phyloP scores from a whole-genome alignment of 2,888 invertebrate species.

The Eubasilissa splendida region DNA sequence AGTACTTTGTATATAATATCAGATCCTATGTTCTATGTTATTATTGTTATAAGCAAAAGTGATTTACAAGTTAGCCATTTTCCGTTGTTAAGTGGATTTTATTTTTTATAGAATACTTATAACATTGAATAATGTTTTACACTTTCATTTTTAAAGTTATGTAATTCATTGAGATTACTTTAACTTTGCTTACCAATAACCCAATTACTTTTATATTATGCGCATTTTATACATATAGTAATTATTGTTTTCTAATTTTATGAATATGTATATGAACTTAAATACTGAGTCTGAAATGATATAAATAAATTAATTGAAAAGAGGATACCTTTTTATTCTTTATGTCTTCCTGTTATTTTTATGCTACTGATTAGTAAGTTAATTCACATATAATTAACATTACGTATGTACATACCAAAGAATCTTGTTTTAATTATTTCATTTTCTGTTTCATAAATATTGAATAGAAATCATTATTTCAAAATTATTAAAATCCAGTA shows the following conservation, averaged over 20 bases:
- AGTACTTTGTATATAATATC: conserved; percentile 51
- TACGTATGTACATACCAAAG: too few species aligned
- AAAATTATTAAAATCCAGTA: too few species aligned
- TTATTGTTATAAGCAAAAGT: conserved; percentile 51
- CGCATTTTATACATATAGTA: conserved; percentile 44
- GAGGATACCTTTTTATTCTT: conserved; percentile 9
- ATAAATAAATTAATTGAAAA: conserved; percentile 43
- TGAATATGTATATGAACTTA: conserved; percentile 47
- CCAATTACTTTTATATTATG: conserved; percentile 34
- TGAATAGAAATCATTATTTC: too few species aligned
- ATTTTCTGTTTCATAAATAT: too few species aligned
- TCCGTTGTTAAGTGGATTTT: conserved; percentile 46
- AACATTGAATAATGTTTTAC: conserved; percentile 23
- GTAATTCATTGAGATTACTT: conserved; percentile 29
- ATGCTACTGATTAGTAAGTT: too few species aligned
- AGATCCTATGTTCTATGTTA: conserved; percentile 49
- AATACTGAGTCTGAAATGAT: conserved; percentile 46
- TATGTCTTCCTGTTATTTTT: background rate
- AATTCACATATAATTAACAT: too few species aligned
- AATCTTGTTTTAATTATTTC: too few species aligned
- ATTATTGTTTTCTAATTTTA: conserved; percentile 50
- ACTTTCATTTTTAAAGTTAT: conserved; percentile 36
- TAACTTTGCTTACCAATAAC: conserved; percentile 53
- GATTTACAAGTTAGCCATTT: conserved; percentile 55
- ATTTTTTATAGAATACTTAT: conserved; percentile 38